Base-by-base conservation (phyloP, 2,888 invertebrate species). In the Cosmorhoe ocellata region DNA sequence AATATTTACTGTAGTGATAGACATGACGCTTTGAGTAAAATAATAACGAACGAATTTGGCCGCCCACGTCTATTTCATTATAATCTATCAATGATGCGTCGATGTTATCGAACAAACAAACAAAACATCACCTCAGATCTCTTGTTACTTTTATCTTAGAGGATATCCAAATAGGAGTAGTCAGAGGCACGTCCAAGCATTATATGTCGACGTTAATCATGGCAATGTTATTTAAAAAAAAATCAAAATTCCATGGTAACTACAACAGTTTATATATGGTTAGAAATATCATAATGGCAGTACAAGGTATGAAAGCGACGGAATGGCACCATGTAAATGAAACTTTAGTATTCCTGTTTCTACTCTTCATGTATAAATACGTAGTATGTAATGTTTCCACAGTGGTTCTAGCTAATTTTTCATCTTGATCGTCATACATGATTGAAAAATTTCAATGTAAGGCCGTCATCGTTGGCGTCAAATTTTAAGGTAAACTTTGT, bases 311-410 rank as follows among this genome's bases (percentile, higher is more conserved):
- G 24, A 33, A 67, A 71, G 60, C 74, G 67, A 81, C 81, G 79
- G 81, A 72, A 71, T 73, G 68, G 68, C 66, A 69, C 70, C 67
- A 53, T 61, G 64, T 81, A 79, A 77, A 73, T 69, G 67, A 76
- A 75, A 79, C 66, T 67, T 66, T 84, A 84, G 80, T 81, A 79
- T 75, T 83, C 74, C 79, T 76, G 79, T 81, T 58, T 79, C 78
- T 83, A 84, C 74, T 81, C 76, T 79, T 84, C 44, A 50, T 62
- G 83, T 88, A 83, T 77, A 79, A 74, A 77, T 81, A 81, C 74
- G 76, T 87, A 86, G 87, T 76, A 69, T 81, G 72, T 69, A 61
- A 66, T 81, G 79, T 81, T 76, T 80, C 75, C 75, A 73, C 80
- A 79, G 80, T 74, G 76, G 75, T 81, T 79, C 74, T 81, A 81